Evolutionary conservation across 1,140 invertebrate genomes (phyloP), one percentile per base, ranked within the genome.

Genomic region (Drosophila aff.): DNA sequence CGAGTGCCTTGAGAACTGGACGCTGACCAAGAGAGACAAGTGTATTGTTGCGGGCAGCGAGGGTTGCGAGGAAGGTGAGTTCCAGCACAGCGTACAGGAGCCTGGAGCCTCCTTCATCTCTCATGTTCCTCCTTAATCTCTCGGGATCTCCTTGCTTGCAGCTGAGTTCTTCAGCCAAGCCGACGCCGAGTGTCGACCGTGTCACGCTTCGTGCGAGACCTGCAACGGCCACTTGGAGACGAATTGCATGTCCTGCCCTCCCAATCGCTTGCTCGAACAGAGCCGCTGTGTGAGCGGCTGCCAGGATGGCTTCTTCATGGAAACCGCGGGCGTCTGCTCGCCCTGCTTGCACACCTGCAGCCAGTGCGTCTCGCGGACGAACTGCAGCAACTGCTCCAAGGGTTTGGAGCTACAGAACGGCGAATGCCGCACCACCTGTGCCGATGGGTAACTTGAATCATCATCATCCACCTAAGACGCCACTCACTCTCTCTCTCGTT

Each of bases 201-300:
- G 97, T 91, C 96, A 97, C 93, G 83, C 94, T 6, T 95, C 95
- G 7, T 98, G 97, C 92, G 96, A 96, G 69, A 97, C 96, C 1
- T 98, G 97, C 92, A 96, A 95, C 71, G 97, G 97, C 18, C 95
- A 95, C 2, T 94, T 95, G 33, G 95, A 96, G 74, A 94, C 95
- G 21, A 96, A 97, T 65, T 98, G 97, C 93, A 95, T 98, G 43
- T 95, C 96, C 23, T 98, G 97, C 92, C 94, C 94, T n/a, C 86
- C 94, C 21, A 95, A 95, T 62, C 93, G 94, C 38, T 96, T 97
- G 21, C 93, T 97, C 0, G 95, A 97, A 84, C 94, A 95, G 43
- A 94, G 94, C 55, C 94, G 93, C 47, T 98, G 97, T 84, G 95
- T 97, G 2, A 94, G 95, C 4, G 94, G 95, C 57, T 97, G 97